phyloP scores from a whole-genome alignment of 2,888 invertebrate genomes.

The Coelinius sp. region DNA sequence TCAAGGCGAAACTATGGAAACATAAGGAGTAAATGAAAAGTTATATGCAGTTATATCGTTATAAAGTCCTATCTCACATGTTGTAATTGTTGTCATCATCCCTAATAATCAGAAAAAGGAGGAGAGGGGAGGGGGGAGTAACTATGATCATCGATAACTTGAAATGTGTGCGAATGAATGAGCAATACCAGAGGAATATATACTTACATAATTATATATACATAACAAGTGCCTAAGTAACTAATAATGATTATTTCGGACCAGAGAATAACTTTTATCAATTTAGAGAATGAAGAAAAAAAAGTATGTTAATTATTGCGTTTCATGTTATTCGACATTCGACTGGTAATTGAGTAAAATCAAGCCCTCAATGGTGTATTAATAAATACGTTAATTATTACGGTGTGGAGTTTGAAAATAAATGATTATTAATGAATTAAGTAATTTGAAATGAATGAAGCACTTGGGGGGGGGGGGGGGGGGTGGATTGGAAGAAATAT shows the following conservation, averaged over 20 bases:
- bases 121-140: no score
- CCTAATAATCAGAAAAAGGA: slow-evolving; percentile 43
- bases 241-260: slow-evolving; percentile 68
- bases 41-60: slow-evolving; percentile 23
- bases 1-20: not conserved
- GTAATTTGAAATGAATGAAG: not conserved
- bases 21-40: not conserved
- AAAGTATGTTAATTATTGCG: slow-evolving; percentile 31
- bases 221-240: slow-evolving; percentile 68
- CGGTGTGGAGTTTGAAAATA: not conserved
- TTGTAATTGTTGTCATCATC: slow-evolving; percentile 34
- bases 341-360: slow-evolving; percentile 2
- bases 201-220: slow-evolving; percentile 18
- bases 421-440: not conserved
- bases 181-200: slow-evolving; percentile 3
- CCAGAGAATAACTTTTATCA: slow-evolving; percentile 69
- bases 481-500: slow-evolving; percentile 15
- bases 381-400: not conserved
- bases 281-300: slow-evolving; percentile 45
- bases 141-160: not conserved
- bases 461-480: slow-evolving; percentile 6
- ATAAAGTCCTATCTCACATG: slow-evolving; percentile 27
- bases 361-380: not conserved
- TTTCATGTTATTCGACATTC: slow-evolving; percentile 23
- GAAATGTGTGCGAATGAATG: slow-evolving; percentile 6